A percentile compares a stretch with the other conserved stretches of the same genome.
Evolutionary conservation across 2,113 vertebrate species (phyloP).

Genomic region (Melanotaenia duboulayi): DNA sequence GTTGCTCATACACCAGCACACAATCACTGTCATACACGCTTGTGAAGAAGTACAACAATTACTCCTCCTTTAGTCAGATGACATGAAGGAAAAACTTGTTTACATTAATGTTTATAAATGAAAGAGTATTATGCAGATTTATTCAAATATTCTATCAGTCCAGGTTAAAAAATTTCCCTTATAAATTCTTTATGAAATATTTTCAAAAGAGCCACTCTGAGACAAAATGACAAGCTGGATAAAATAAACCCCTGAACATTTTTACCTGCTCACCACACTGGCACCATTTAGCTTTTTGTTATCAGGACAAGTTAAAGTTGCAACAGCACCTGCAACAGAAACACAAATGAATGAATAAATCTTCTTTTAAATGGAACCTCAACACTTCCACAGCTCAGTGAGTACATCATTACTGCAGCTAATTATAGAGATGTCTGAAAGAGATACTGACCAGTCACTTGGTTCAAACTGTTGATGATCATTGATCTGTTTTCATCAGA

Average conservation of each 20-base stretch:
- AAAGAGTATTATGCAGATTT: not conserved
- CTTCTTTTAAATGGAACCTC: too few species aligned
- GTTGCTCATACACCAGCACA: constrained; percentile 83
- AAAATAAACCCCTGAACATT: not conserved
- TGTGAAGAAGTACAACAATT: constrained; percentile 22
- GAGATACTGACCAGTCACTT: constrained; percentile 82
- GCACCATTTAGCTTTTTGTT: constrained; percentile 64
- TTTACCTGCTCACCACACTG: constrained; percentile 75
- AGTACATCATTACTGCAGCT: too few species aligned
- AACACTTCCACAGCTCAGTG: too few species aligned
- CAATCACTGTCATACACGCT: constrained; percentile 82
- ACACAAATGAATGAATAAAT: not conserved
- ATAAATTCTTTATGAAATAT: too few species aligned
- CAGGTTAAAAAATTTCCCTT: not conserved
- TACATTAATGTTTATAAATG: not conserved
- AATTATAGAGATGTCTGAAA: not conserved
- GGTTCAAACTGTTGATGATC: constrained; percentile 79
- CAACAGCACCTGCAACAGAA: constrained; percentile 54
- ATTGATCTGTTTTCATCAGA: constrained; percentile 73
- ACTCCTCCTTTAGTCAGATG: not conserved
- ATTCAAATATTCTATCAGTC: not conserved
- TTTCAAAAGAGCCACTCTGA: constrained; percentile 65
- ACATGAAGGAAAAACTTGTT: too few species aligned
- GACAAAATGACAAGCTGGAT: constrained; percentile 18
- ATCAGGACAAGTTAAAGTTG: constrained; percentile 56